Conservation (phyloP, 1,140 invertebrate species). For the Papilio aristodemus region DNA sequence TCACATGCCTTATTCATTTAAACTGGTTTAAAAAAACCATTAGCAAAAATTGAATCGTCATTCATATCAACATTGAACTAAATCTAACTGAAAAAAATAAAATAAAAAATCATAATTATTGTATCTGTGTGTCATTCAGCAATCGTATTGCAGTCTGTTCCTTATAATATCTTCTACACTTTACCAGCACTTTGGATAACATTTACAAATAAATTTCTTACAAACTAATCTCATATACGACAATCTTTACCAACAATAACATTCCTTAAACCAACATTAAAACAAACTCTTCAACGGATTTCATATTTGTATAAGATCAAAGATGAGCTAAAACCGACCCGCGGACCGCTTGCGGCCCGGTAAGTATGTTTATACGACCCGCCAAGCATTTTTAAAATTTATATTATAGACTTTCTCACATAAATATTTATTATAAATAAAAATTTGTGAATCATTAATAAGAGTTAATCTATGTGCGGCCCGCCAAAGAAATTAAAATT, state of each 20-base stretch:
- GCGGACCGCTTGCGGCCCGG: too few species aligned
- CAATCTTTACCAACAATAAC: slow-evolving; percentile 28
- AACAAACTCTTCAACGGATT: slow-evolving; percentile 9
- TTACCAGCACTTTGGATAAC: slow-evolving; percentile 24
- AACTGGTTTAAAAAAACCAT: neutral
- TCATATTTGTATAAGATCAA: neutral
- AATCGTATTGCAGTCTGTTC: slow-evolving; percentile 25
- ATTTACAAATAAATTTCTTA: slow-evolving; percentile 21
- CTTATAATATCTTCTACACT: neutral
- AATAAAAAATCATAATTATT: slow-evolving; percentile 14
- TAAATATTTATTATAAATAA: too few species aligned
- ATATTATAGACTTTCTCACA: too few species aligned
- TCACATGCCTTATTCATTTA: neutral
- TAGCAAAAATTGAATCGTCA: slow-evolving; percentile 34
- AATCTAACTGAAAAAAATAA: neutral
- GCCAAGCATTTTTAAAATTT: too few species aligned
- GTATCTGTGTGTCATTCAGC: slow-evolving; percentile 24
- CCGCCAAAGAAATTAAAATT: too few species aligned
- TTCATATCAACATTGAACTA: slow-evolving; percentile 19
- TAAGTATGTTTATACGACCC: too few species aligned
- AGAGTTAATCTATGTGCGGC: too few species aligned
- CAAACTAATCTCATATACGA: slow-evolving; percentile 1
- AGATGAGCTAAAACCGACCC: neutral
- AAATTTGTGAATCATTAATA: too few species aligned
- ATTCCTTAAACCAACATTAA: slow-evolving; percentile 20